Percentiles rank a stretch among this genome's conserved stretches.
Conservation (phyloP, 2,113 vertebrate species). For the human (Homo sapiens) region GRCh38 chr15:60515001-60515500, state of each 20-base stretch:
- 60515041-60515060: neutral
- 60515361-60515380: neutral
- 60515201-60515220: neutral
- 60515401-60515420: neutral
- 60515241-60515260: neutral
- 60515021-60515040: neutral
- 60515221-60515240: neutral
- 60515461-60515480: neutral
- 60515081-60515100: neutral
- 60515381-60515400: neutral
- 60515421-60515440: neutral
- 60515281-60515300: neutral
- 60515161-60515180: neutral
- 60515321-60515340: neutral
- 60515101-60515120: neutral
- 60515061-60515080: neutral
- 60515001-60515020: neutral
- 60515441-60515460: neutral
- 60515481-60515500: neutral
- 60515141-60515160: neutral
- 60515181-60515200: neutral
- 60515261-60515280: neutral
- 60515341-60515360: neutral
- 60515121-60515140: neutral
- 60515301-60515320: neutral